Evolutionary conservation across 2,797 vertebrate genomes (phyloP), one percentile per base, ranked within the genome.

Genomic region (Malacoctenus gilli): DNA sequence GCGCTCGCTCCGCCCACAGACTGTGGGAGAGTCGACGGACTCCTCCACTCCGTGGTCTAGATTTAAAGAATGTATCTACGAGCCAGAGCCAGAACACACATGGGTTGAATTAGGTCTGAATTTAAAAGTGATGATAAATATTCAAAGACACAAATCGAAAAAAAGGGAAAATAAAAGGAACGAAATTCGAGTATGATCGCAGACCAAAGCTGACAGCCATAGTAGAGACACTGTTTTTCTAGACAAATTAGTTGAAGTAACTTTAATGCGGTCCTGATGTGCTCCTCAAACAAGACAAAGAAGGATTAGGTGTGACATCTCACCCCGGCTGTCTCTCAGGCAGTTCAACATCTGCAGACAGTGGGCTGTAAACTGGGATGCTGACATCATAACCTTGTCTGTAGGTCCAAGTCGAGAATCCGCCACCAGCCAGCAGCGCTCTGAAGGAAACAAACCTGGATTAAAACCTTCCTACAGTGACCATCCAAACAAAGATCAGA

Each of bases 341-440:
- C 47, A 99, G 87, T 49, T 95, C 93, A 34, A 95, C 93, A 65
- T 97, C 95, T 0, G 85, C 92, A 0, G 97, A 98, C 34, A 98
- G 72, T 0, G 95, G 94, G 68, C 97, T 99, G 78, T 96, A 99
- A 28, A 99, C 97, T 4, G 97, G 97, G 85, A 98, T 96, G 83
- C 97, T 98, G 92, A 99, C 94, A 20, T 99, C 97, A 3, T 99
- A 99, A 70, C 97, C 97, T 85, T 98, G 97, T 64, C 97, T 90
- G 80, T 99, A 99, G 10, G 97, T 99, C 97, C 97, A 99, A 0
- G 95, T 98, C 39, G 97, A 99, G 65, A 99, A 99, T 50, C 97
- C 97, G 4, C 97, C 97, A 23, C 97, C 97, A 58, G 97, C 97
- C 73, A 99, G 83, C 22, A 99, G 87, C 2, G 93, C 96, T 86